These are phyloP conservation scores for Trogon surrucura DNA, from an alignment of 2,113 vertebrate genomes.

Conservation along the genomic window DNA sequence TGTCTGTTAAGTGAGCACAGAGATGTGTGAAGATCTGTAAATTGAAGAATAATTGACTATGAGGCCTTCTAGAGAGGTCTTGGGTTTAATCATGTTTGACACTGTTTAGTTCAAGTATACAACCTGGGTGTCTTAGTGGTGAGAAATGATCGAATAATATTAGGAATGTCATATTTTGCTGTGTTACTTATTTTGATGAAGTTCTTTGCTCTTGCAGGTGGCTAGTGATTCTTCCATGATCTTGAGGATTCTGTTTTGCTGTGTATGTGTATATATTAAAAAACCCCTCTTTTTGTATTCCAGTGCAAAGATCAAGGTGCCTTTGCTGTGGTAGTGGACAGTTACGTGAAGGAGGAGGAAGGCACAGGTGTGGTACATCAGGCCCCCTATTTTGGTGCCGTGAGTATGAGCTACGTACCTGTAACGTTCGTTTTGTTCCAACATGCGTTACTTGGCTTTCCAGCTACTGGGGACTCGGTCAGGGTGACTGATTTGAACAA, in stretches of 20 bases:
- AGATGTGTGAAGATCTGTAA: neutral
- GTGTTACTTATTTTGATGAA: neutral
- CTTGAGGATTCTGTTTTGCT: neutral
- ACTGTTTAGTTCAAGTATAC: neutral
- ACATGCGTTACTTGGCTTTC: neutral
- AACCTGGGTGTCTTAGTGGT: neutral
- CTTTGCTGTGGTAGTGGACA: conserved; percentile 88
- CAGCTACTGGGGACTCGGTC: neutral
- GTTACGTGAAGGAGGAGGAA: conserved; percentile 93
- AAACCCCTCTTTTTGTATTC: conserved; percentile 12
- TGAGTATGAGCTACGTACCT: conserved; percentile 75
- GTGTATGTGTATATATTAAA: rapidly evolving
- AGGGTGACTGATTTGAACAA: neutral
- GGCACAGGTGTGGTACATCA: conserved; percentile 96
- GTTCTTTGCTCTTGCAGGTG: neutral
- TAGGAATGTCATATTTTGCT: neutral
- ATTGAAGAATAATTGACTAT: neutral
- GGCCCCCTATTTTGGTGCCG: conserved; percentile 97
- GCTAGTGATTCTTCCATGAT: neutral
- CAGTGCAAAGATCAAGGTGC: conserved; percentile 88
- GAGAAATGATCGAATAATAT: neutral
- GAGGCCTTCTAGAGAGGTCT: neutral
- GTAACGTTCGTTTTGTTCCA: neutral
- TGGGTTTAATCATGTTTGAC: neutral
- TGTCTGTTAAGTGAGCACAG: neutral